Conservation (phyloP, 2,113 vertebrate genomes). For the Calyptommatus sinebrachiatus region DNA sequence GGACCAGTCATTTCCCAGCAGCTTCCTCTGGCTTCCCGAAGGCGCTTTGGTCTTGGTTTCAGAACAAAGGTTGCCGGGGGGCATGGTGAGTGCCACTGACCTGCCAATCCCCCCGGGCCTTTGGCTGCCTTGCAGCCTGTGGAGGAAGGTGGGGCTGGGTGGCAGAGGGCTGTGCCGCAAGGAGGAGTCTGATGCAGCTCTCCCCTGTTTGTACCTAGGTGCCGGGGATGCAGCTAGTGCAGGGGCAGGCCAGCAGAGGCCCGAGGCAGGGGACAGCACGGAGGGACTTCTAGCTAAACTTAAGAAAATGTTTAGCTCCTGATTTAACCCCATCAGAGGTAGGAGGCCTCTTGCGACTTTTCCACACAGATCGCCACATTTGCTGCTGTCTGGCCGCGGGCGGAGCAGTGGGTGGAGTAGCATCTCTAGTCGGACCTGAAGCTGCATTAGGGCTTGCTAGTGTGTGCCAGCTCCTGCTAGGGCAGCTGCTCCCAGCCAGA, state of each 20-base stretch:
- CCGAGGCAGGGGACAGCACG: constrained; percentile 76
- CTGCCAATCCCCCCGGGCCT: too few relatives aligned
- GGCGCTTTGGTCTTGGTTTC: background rate
- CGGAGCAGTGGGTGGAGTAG: background rate
- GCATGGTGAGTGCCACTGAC: too few relatives aligned
- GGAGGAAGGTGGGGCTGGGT: background rate
- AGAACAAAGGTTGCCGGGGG: background rate
- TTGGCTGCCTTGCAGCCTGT: too few relatives aligned
- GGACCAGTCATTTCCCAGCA: background rate
- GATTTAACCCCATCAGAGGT: constrained; percentile 80
- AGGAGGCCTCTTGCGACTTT: constrained; percentile 68
- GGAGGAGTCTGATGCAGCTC: constrained; percentile 63
- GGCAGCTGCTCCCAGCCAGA: background rate
- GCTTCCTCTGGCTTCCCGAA: background rate
- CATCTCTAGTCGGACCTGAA: background rate
- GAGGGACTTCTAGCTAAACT: constrained; percentile 90
- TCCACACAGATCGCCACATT: background rate
- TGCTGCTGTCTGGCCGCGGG: background rate
- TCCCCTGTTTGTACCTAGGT: constrained; percentile 84
- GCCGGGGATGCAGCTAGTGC: constrained; percentile 80
- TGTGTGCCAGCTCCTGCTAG: background rate
- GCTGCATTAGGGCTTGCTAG: too few relatives aligned
- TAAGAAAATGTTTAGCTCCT: constrained; percentile 90
- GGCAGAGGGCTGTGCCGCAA: too few relatives aligned
- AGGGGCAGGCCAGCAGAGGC: constrained; percentile 75